These are phyloP conservation scores for Trichechus manatus DNA, from an alignment of 2,113 vertebrate species.

Conservation along the genomic window DNA sequence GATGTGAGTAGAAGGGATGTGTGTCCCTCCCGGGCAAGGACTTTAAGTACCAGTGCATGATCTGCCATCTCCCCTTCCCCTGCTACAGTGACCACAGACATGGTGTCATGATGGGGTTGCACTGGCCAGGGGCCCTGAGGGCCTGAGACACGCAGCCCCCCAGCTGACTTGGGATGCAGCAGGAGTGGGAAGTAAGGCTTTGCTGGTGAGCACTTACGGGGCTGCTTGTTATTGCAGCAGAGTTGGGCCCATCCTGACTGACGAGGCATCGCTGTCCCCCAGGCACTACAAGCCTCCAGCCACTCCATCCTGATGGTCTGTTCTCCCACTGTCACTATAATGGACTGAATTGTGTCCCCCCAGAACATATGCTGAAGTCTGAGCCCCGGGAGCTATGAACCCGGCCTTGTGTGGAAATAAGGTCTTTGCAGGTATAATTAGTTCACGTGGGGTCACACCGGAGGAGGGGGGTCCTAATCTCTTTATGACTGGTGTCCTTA, in stretches of 20 bases:
- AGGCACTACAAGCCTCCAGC: not conserved
- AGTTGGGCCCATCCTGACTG: not conserved
- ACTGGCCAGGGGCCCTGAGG: not conserved
- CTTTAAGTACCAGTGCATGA: accelerated
- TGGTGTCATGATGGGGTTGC: accelerated
- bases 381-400: too few relatives aligned
- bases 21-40: not conserved
- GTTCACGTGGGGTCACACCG: not conserved
- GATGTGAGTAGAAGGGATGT: not conserved
- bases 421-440: not conserved
- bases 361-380: too few relatives aligned
- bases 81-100: accelerated
- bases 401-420: not conserved
- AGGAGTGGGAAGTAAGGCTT: not conserved
- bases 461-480: not conserved
- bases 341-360: not conserved
- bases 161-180: not conserved
- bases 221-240: too few relatives aligned
- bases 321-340: not conserved
- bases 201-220: not conserved
- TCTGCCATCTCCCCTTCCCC: too few relatives aligned
- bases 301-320: not conserved
- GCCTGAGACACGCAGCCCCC: not conserved
- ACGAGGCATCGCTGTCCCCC: accelerated
- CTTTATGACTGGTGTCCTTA: not conserved